Evolutionary conservation across 2,797 vertebrate species (phyloP).

Genomic region (Smutsia temminckii): DNA sequence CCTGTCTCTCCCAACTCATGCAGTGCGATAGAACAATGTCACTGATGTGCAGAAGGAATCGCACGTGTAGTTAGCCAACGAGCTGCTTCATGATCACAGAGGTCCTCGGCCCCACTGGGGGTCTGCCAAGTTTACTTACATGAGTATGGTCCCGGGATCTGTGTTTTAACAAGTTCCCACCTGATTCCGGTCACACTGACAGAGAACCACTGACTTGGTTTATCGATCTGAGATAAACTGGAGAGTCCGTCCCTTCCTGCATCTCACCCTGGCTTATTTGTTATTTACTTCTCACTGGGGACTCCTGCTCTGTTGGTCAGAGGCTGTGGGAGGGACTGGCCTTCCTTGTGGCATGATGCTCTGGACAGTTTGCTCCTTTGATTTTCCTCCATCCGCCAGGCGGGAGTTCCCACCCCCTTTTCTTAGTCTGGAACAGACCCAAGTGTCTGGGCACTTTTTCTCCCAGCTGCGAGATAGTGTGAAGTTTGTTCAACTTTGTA

Average conservation of each 20-base stretch:
- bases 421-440: neutral
- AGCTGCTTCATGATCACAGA: neutral
- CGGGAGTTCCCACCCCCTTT: neutral
- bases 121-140: rapidly evolving
- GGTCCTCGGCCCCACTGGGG: neutral
- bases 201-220: neutral
- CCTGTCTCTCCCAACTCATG: no score
- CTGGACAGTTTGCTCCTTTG: neutral
- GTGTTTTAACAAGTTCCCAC: neutral
- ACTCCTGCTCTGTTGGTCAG: rapidly evolving
- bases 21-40: no score
- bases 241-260: neutral
- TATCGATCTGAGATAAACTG: neutral
- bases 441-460: neutral
- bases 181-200: neutral
- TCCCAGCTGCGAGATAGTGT: neutral
- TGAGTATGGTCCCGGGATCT: neutral
- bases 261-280: neutral
- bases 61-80: rapidly evolving
- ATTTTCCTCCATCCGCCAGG: neutral
- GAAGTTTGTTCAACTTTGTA: neutral
- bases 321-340: neutral
- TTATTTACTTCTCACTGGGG: rapidly evolving
- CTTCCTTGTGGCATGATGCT: neutral
- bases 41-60: no score